These are phyloP conservation scores for Tupiocoris notatus DNA, from an alignment of 2,888 invertebrate genomes.

Conservation along the genomic window DNA sequence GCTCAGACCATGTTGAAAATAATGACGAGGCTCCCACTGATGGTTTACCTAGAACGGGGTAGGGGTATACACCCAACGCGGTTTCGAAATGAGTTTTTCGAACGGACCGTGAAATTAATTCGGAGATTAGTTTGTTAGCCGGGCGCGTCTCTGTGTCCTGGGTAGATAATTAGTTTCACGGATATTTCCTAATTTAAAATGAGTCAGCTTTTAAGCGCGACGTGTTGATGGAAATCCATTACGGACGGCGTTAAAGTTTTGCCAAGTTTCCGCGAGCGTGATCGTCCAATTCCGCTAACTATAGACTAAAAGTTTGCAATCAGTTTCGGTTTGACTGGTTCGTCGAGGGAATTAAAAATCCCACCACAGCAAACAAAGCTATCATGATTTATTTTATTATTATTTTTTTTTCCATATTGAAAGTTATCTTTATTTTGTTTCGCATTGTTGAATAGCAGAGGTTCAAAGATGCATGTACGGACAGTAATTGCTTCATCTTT, in stretches of 20 bases:
- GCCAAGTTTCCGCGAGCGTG: not conserved
- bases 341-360: too few relatives aligned
- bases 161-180: not conserved
- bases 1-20: not conserved
- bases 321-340: too few relatives aligned
- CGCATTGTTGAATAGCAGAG: too few relatives aligned
- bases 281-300: not conserved
- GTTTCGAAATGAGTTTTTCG: slow-evolving; percentile 3
- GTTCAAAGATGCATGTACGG: too few relatives aligned
- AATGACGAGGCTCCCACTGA: not conserved
- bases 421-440: too few relatives aligned
- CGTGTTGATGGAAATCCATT: not conserved
- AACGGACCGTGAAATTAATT: slow-evolving; percentile 9
- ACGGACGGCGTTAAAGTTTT: not conserved
- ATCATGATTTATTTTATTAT: too few relatives aligned
- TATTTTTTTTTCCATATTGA: too few relatives aligned
- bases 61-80: not conserved
- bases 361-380: too few relatives aligned
- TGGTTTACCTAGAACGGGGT: too few relatives aligned
- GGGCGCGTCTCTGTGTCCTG: not conserved
- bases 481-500: too few relatives aligned
- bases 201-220: not conserved
- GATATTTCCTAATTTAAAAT: not conserved
- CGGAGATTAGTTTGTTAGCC: not conserved
- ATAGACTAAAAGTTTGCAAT: too few relatives aligned